Base-by-base conservation (phyloP, 1,140 invertebrate genomes). In the Drosophila repletoides region DNA sequence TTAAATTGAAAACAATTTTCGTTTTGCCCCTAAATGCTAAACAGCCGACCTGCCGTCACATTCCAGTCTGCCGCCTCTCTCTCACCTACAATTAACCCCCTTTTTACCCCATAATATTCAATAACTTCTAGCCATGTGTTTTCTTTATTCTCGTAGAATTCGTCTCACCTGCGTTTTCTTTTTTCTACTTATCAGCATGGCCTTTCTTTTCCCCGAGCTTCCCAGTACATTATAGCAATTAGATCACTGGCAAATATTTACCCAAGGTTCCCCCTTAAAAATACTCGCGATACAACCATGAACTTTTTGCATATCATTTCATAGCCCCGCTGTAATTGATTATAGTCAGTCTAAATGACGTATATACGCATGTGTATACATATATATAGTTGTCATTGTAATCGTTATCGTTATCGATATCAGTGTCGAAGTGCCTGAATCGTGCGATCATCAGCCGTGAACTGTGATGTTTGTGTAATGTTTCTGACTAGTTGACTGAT, bases 351-450 rank as follows among this genome's bases (percentile, higher is more conserved):
- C 28, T 7, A 38, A 40, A 38, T 53, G 38, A 63, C 59, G 59
- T 63, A 43, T 41, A 19, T 24, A 2, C 14, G 21, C 19, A 3
- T 21, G 17, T 10, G 17, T 21, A 3, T 22, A 7, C 10, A 15
- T 14, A 36, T n/a, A n/a, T n/a, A 49, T 17, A 17, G 14, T 14
- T 59, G 31, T 48, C 55, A 36, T 28, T 59, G 33, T 38, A 33
- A 53, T 34, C 28, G 48, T 9, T 52, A 61, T 51, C 48, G 48
- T 21, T 56, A 56, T 64, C 41, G 51, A n/a, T 31, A 60, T 60
- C 38, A n/a, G 22, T 21, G 5, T 21, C 55, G 31, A 43, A 24
- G n/a, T 15, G 43, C 14, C 14, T 4, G 5, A 34, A 48, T 28
- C 15, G 33, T 52, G 36, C 59, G 59, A 36, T 63, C 49, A 55